Base-by-base conservation (phyloP, 2,888 invertebrate genomes). In the Trichopoda pennipes region DNA sequence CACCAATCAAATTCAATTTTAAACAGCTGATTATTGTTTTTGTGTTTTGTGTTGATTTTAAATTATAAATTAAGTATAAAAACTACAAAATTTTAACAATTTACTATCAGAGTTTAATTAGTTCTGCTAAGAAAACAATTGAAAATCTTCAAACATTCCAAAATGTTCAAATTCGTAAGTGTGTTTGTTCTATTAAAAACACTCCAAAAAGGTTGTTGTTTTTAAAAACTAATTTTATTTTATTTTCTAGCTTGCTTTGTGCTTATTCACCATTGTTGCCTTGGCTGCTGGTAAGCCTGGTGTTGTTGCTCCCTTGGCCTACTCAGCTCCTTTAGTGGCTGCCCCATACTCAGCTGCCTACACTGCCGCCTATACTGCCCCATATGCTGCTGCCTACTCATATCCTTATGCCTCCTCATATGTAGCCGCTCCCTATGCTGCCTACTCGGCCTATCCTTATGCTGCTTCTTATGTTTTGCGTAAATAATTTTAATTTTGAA, bases 111-210 rank as follows among this genome's bases (percentile, higher is more conserved):
- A n/a, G 79, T 82, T 72, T 19, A 64, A 78, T 82, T 68, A 28
- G 17, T 66, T 64, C 70, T 63, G 66, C 61, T 35, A 49, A 16
- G 9, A 35, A 63, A 56, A 51, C 28, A 17, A 69, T 35, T 19
- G 12, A 73, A 69, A 73, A 53, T 23, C 12, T 28, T 19, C 12
- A 28, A 38, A 69, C 12, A 60, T 21, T 32, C 51, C 61, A 85
- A 81, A 64, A 85, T 85, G 85, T 84, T 85, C 64, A 85, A 85
- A 85, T 85, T 84, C 51, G 85, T 85, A 84, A 85, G 85, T 84
- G n/a, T n/a, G n/a, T n/a, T n/a, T n/a, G n/a, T 69, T 56, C 17
- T 3, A 68, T 3, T 32, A n/a, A 35, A 32, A 14, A 21, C 6
- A 12, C 10, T 35, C 10, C 3, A 10, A 35, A 35, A 35, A 35